These are phyloP conservation scores for Felis catus DNA, from an alignment of 2,113 vertebrate species.

Conservation along the genomic window DNA sequence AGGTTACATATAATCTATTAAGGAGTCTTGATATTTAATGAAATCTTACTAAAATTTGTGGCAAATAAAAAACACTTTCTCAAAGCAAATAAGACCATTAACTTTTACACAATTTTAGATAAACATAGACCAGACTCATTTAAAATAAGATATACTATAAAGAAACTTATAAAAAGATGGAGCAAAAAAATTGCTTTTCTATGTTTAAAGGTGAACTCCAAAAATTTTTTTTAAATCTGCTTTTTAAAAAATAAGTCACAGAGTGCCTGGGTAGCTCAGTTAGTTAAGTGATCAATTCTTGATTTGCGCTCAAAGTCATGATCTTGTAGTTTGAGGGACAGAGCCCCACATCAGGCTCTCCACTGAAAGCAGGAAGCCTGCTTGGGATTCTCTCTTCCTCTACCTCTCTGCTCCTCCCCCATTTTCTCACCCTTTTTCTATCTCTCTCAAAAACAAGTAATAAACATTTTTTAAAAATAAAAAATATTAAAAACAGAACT, in stretches of 20 bases:
- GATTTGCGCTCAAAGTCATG: no score
- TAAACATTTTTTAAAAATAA: no score
- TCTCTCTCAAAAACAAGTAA: no score
- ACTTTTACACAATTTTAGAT: constrained; percentile 28
- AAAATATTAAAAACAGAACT: no score
- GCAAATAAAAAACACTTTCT: not conserved
- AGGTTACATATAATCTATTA: not conserved
- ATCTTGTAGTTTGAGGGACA: no score
- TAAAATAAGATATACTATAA: constrained; percentile 36
- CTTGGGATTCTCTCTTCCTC: no score
- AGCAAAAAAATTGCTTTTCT: not conserved
- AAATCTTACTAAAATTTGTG: not conserved
- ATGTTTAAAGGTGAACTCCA: not conserved
- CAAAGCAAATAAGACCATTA: not conserved
- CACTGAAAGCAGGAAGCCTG: no score
- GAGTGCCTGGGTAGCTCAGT: no score
- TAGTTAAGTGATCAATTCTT: no score
- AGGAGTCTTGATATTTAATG: not conserved
- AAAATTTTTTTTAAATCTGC: not conserved
- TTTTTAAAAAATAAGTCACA: not conserved
- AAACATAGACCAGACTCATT: not conserved
- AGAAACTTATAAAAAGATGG: not conserved
- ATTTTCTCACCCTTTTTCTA: no score
- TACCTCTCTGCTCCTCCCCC: no score
- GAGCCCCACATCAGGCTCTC: no score